Evolutionary conservation across 1,140 invertebrate genomes (phyloP), one percentile per base, ranked within the genome.

Genomic region (Cryptotermes secundus): DNA sequence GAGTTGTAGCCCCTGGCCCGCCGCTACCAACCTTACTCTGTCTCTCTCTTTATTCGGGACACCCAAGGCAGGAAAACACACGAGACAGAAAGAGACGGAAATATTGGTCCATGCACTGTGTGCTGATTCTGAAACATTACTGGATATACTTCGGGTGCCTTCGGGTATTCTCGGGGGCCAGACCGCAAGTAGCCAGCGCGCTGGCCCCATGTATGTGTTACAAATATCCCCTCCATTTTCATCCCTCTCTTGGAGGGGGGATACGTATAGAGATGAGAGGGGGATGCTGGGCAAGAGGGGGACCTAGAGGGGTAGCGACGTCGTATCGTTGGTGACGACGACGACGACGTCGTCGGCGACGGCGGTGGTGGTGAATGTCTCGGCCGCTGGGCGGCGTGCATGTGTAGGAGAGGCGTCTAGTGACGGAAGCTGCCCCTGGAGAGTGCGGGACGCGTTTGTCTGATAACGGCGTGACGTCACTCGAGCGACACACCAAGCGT

Each of bases 151-250:
- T 72, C 59, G 59, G 59, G 59, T 72, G 59, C 59, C 59, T 72
- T 72, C 59, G 59, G 59, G 26, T 72, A 72, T n/a, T 72, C 59
- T 72, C 59, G 59, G 59, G n/a, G 59, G 59, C 59, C 59, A 72
- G 59, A 72, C 59, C 59, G 59, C 59, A 72, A 72, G 59, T 72
- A 72, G 59, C 59, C 59, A 72, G 59, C n/a, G 59, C 59, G 26
- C 59, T 72, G 59, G 59, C 59, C 59, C n/a, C 59, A 72, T 72
- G 59, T n/a, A 72, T 72, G 59, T 72, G 59, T 72, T 72, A 72
- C 59, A 72, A 72, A 72, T n/a, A 26, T 72, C 59, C 59, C 59
- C 59, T 72, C 59, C 59, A 72, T 72, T 72, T 49, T 72, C 59
- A 72, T 72, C n/a, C 59, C 59, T 72, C 26, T 72, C 59, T n/a